Percentiles rank a stretch among this genome's conserved stretches.
Conservation (phyloP, 2,797 vertebrate species). For the Nothura maculosa region DNA sequence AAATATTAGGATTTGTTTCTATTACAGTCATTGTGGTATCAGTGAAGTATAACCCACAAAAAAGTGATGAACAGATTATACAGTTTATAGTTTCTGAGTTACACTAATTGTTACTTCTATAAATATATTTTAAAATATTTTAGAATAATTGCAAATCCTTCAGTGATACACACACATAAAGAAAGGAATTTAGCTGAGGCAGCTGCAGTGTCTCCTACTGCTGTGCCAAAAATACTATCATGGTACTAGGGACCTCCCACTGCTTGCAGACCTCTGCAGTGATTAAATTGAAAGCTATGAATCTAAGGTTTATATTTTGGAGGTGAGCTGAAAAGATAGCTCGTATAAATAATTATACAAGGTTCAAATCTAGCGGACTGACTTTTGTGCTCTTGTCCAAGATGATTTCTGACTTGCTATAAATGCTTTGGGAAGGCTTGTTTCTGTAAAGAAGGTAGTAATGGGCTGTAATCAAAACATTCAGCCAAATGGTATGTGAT, state of each 20-base stretch:
- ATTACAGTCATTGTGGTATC: not conserved
- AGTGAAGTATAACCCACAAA: not conserved
- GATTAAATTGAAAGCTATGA: not conserved
- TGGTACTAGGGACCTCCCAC: not conserved
- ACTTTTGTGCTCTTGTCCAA: not conserved
- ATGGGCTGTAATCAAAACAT: not conserved
- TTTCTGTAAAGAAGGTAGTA: not conserved
- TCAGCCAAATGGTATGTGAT: not conserved
- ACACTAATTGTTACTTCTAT: not conserved
- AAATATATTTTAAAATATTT: conserved; percentile 41
- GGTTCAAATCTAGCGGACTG: not conserved
- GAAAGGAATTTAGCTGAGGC: conserved; percentile 2
- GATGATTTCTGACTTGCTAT: not conserved
- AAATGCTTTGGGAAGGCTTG: not conserved
- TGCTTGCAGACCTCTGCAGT: not conserved
- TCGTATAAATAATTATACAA: not conserved
- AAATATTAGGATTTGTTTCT: not conserved
- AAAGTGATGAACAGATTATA: not conserved
- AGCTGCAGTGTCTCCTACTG: conserved; percentile 19
- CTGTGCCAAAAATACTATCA: conserved; percentile 11
- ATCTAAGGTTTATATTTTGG: conserved; percentile 20
- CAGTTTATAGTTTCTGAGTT: not conserved
- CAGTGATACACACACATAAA: conserved; percentile 9
- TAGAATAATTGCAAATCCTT: conserved; percentile 25
- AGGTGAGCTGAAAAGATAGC: not conserved